Conservation (phyloP, 2,797 vertebrate species). For the Pipistrellus pygmaeus region DNA sequence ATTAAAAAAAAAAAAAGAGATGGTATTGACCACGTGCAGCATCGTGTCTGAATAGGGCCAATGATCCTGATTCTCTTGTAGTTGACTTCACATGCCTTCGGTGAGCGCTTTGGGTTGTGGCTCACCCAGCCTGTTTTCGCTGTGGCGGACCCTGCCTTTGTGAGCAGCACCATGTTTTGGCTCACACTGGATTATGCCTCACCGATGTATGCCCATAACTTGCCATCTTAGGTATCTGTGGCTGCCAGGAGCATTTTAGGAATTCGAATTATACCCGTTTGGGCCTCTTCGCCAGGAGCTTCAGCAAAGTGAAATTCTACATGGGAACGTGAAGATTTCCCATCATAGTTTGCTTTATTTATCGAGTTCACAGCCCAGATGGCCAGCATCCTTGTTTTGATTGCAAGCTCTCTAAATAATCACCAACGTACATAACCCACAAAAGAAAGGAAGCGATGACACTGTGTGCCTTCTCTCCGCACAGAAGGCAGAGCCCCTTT, state of each 20-base stretch:
- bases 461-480: no score
- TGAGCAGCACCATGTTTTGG: conserved; percentile 54
- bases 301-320: background rate
- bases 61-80: background rate
- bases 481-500: background rate
- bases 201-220: background rate
- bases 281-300: background rate
- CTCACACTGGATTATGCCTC: conserved; percentile 38
- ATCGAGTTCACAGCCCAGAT: background rate
- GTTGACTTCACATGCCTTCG: background rate
- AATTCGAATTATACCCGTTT: conserved; percentile 10
- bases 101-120: background rate
- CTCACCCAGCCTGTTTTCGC: conserved; percentile 13
- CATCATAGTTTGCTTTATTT: no score
- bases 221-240: background rate
- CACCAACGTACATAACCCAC: background rate
- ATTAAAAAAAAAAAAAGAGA: no score
- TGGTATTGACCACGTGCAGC: background rate
- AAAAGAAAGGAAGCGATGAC: background rate
- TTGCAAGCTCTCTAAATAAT: background rate
- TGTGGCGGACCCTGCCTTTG: conserved; percentile 23
- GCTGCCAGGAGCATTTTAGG: conserved; percentile 28
- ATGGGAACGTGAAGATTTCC: background rate
- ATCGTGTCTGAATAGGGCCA: background rate
- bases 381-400: background rate